These are phyloP conservation scores for Nyctereutes procyonoides DNA, from an alignment of 2,113 vertebrate species.

Conservation along the genomic window DNA sequence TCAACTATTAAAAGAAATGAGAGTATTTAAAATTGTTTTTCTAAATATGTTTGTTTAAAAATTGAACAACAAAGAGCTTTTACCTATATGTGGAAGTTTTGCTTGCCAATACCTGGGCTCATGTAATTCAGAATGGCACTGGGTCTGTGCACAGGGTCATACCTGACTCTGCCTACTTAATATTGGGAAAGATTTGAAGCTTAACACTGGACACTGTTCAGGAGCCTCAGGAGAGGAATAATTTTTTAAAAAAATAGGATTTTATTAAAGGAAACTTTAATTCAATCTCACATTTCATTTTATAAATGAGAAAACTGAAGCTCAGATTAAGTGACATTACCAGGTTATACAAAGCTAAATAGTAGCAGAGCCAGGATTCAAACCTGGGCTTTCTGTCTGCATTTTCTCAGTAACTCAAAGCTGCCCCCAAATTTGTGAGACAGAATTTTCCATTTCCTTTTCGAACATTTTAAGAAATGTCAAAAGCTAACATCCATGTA, in stretches of 20 bases:
- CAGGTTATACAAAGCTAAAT: not conserved
- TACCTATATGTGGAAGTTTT: not conserved
- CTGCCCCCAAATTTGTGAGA: not conserved
- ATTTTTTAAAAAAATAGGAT: not conserved
- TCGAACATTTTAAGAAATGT: constrained; percentile 36
- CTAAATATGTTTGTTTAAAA: not conserved
- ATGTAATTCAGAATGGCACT: not conserved
- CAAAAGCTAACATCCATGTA: constrained; percentile 28
- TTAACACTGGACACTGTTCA: not conserved
- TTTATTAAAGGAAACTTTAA: constrained; percentile 9
- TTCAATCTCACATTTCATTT: constrained; percentile 41
- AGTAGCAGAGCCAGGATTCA: not conserved
- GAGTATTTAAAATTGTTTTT: not conserved
- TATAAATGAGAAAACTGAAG: not conserved
- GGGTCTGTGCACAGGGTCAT: not conserved
- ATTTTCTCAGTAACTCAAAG: not conserved
- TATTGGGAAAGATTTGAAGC: not conserved
- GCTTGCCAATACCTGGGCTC: not conserved
- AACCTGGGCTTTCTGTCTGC: not conserved
- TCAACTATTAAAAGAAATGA: constrained; percentile 28
- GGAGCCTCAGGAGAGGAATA: not conserved
- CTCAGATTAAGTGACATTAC: not conserved
- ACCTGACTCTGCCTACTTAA: not conserved
- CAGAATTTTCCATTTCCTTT: not conserved
- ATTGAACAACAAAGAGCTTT: not conserved